These are phyloP conservation scores for Leptinotarsa haldemani DNA, from an alignment of 2,888 invertebrate genomes.

Conservation along the genomic window DNA sequence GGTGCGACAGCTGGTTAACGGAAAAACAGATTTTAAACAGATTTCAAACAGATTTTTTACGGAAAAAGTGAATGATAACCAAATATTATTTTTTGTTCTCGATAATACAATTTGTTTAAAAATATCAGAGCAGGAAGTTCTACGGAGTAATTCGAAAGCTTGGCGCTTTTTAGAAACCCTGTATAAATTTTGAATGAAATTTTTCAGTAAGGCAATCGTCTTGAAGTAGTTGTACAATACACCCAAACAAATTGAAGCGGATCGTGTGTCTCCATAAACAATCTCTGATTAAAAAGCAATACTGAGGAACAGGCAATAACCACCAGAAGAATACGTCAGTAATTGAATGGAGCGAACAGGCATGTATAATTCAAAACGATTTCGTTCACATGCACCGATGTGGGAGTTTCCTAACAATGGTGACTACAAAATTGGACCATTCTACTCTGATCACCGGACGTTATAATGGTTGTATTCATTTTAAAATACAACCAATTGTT, in stretches of 20 bases:
- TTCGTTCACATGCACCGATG: constrained; percentile 44
- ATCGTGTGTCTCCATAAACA: constrained; percentile 14
- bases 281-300: constrained; percentile 30
- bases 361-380: constrained; percentile 46
- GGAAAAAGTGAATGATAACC: too few species aligned
- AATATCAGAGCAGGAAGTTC: too few species aligned
- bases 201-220: neutral
- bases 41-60: too few species aligned
- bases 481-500: constrained; percentile 50
- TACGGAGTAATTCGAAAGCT: too few species aligned
- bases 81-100: too few species aligned
- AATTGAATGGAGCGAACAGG: constrained; percentile 37
- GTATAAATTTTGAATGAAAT: neutral
- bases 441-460: constrained; percentile 50
- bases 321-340: constrained; percentile 31
- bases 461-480: constrained; percentile 47
- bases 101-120: too few species aligned
- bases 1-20: too few species aligned
- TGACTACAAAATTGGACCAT: constrained; percentile 49
- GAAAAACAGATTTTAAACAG: too few species aligned
- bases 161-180: too few species aligned
- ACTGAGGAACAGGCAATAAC: constrained; percentile 27
- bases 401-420: constrained; percentile 50
- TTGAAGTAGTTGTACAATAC: neutral
- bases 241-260: neutral